These are phyloP conservation scores for Tipula lateralis DNA, from an alignment of 2,888 invertebrate species.

Conservation along the genomic window DNA sequence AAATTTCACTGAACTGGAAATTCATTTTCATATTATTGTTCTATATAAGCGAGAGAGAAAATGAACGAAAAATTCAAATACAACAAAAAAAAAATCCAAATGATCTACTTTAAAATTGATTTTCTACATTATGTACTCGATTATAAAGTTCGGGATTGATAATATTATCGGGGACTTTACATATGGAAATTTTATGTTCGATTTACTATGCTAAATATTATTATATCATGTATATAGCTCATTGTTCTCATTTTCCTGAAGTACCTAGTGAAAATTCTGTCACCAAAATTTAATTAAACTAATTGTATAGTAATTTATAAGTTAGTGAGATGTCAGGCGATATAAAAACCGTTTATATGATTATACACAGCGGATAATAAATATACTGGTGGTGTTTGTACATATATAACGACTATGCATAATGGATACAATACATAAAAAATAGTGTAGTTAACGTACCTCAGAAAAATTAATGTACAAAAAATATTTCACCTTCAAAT, in stretches of 20 bases:
- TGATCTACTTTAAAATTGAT: not conserved
- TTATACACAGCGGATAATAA: not conserved
- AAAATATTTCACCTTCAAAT: too few relatives aligned
- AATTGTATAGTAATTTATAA: not conserved
- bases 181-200: not conserved
- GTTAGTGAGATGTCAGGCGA: not conserved
- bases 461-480: too few relatives aligned
- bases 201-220: not conserved
- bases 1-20: slow-evolving; percentile 19
- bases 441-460: too few relatives aligned
- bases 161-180: not conserved
- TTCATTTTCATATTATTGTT: not conserved
- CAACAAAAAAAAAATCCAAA: not conserved
- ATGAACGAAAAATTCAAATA: not conserved
- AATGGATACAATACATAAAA: too few relatives aligned
- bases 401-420: too few relatives aligned
- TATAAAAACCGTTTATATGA: not conserved
- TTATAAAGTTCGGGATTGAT: not conserved
- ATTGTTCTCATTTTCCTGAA: not conserved
- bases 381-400: too few relatives aligned
- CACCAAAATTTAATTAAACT: not conserved
- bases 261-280: not conserved
- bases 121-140: not conserved
- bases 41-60: not conserved
- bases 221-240: not conserved